Evolutionary conservation across 2,888 invertebrate species (phyloP).

Genomic region (Minunthozetes semirufus): DNA sequence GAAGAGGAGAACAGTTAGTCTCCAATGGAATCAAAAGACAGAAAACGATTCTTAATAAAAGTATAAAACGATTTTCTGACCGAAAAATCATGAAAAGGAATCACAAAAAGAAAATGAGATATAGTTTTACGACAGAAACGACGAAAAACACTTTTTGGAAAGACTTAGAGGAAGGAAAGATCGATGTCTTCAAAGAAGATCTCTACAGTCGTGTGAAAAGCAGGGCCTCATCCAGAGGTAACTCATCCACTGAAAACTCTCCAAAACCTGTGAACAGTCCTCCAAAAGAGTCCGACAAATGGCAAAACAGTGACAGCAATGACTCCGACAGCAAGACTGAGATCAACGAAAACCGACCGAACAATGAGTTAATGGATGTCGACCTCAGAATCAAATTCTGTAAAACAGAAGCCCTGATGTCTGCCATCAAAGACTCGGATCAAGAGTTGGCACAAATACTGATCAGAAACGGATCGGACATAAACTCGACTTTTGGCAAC

Average conservation of each 20-base stretch:
- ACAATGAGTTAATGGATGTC: neutral
- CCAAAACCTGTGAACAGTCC: neutral
- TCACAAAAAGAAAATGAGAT: neutral
- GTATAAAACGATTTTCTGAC: conserved; percentile 36
- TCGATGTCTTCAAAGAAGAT: conserved; percentile 47
- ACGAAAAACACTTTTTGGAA: conserved; percentile 49
- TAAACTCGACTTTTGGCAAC: neutral
- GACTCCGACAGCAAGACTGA: neutral
- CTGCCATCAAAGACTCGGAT: neutral
- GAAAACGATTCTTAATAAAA: neutral
- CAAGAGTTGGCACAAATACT: neutral
- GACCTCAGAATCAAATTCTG: neutral
- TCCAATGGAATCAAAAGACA: neutral
- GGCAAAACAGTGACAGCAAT: neutral
- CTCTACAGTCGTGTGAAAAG: conserved; percentile 49
- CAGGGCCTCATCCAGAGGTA: conserved; percentile 3
- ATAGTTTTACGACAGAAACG: neutral
- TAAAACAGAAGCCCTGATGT: neutral
- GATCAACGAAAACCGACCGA: neutral
- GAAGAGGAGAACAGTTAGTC: neutral
- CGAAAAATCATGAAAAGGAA: conserved; percentile 37
- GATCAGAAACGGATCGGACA: conserved; percentile 10
- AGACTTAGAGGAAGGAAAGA: conserved; percentile 48
- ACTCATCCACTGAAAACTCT: conserved; percentile 17
- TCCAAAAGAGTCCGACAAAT: neutral